phyloP scores from a whole-genome alignment of 2,888 invertebrate species.

The Drosophila algonquin region DNA sequence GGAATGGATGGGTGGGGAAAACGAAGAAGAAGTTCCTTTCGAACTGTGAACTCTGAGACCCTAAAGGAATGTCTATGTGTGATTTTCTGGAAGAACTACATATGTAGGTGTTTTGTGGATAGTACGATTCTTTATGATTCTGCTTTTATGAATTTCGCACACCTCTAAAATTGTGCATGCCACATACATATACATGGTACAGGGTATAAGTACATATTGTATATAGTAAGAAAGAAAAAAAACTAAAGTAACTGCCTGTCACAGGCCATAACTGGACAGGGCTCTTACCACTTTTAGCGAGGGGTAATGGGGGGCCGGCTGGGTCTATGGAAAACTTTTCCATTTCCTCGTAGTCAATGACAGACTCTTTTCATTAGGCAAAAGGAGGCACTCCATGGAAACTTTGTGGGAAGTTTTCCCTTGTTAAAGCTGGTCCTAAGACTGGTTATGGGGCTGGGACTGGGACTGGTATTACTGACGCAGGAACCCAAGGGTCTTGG shows the following conservation, averaged over 20 bases:
- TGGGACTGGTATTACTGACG: constrained; percentile 6
- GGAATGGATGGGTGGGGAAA: not conserved
- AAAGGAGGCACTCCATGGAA: constrained; percentile 62
- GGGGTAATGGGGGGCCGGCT: constrained; percentile 2
- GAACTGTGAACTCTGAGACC: not conserved
- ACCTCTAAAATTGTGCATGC: too few species aligned
- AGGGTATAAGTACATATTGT: not conserved
- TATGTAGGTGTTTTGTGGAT: not conserved
- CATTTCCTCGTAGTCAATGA: constrained; percentile 51
- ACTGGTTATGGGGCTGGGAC: constrained; percentile 7
- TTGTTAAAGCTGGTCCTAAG: constrained; percentile 17
- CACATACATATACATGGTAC: not conserved
- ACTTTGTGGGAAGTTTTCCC: constrained; percentile 56
- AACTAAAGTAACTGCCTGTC: constrained; percentile 58
- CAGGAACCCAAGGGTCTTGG: constrained; percentile 1
- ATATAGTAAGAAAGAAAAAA: constrained; percentile 54
- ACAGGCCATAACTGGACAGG: constrained; percentile 52
- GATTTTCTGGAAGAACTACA: not conserved
- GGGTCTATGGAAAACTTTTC: constrained; percentile 68
- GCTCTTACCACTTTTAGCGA: constrained; percentile 33
- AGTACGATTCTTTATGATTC: too few species aligned
- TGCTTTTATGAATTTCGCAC: too few species aligned
- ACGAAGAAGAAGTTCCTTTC: too few species aligned
- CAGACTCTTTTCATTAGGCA: constrained; percentile 76
- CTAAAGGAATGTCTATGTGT: not conserved